Base-by-base conservation (phyloP, 2,113 vertebrate genomes). In the Anser brachyrhynchus region DNA sequence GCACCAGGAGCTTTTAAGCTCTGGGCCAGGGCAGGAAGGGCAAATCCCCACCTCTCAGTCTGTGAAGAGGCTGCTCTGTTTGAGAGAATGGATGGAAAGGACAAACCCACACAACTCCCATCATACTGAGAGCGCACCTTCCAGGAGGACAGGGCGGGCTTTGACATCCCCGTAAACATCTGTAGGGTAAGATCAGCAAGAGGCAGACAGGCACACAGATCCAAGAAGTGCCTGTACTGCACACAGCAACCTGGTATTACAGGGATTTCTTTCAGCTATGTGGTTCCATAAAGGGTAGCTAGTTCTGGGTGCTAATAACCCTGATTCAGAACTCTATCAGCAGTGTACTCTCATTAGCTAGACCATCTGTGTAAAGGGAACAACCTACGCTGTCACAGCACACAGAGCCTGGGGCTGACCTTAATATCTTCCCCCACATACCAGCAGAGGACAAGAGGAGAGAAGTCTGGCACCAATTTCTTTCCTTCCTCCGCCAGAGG, bases 321-420 rank as follows among this genome's bases (percentile, higher is more conserved):
- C 91, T 64, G 71, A 91, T 73, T 93, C 51, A 96, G 84, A 96
- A 85, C 75, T 93, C 75, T 82, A 64, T 94, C 89, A 94, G 88
- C 80, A 79, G 65, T 70, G 73, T 89, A 90, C 87, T 93, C 93
- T 92, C 92, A 93, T 91, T 92, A 96, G 75, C 91, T 55, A 92
- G 59, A 95, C 90, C 90, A 96, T 94, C 94, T 96, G 89, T 74
- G 70, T 78, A 55, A 93, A 93, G 59, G 80, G 87, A 96, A 94
- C 81, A 95, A 95, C 73, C 91, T 94, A 96, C 55, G 10, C 84
- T 75, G 83, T 28, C 84, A 88, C 69, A 94, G 90, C 77, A 90
- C 66, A 89, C 13, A 0, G 51, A 92, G 94, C 95, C 94, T 66
- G 90, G 86, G 84, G 93, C 83, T 90, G 96, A 93, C 93, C 91